Evolutionary conservation across 1,140 invertebrate species (phyloP).

Genomic region (Tetraneura akinire): DNA sequence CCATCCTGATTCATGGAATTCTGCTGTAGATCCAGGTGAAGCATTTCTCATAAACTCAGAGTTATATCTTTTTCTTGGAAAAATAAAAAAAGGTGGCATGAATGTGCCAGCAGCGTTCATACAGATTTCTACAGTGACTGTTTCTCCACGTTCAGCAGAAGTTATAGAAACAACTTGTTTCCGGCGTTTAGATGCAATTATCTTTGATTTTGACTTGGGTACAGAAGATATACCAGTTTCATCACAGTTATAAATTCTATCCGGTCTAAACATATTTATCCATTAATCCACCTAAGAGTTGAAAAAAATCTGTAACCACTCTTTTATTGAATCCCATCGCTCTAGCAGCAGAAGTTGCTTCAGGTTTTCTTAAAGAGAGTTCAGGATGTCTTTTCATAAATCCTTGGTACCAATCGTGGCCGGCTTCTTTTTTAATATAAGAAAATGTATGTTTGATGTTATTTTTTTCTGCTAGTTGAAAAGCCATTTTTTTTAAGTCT

Average conservation of each 20-base stretch:
- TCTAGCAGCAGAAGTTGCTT: conserved; percentile 44
- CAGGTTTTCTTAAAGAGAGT: conserved; percentile 58
- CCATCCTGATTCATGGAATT: conserved; percentile 55
- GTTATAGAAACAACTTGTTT: conserved; percentile 57
- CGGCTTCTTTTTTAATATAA: conserved; percentile 50
- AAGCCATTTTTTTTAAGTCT: neutral
- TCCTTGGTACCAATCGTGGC: conserved; percentile 58
- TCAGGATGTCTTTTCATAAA: conserved; percentile 57
- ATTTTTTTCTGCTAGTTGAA: neutral
- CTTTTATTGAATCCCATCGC: too few species aligned
- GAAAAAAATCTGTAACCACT: conserved; percentile 3
- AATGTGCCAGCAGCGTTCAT: conserved; percentile 57
- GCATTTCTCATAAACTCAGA: conserved; percentile 55
- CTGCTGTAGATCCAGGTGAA: conserved; percentile 53
- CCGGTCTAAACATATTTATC: conserved; percentile 52
- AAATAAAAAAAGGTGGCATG: conserved; percentile 55
- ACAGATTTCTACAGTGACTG: conserved; percentile 57
- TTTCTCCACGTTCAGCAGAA: conserved; percentile 57
- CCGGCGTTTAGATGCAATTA: conserved; percentile 56
- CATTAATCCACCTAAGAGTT: neutral
- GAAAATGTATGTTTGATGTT: neutral
- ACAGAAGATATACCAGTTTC: conserved; percentile 60
- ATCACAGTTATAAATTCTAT: conserved; percentile 57
- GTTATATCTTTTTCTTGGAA: conserved; percentile 52
- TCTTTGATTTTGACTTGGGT: conserved; percentile 58